Conservation (phyloP, 2,113 vertebrate genomes). For the Etheostoma cragini region DNA sequence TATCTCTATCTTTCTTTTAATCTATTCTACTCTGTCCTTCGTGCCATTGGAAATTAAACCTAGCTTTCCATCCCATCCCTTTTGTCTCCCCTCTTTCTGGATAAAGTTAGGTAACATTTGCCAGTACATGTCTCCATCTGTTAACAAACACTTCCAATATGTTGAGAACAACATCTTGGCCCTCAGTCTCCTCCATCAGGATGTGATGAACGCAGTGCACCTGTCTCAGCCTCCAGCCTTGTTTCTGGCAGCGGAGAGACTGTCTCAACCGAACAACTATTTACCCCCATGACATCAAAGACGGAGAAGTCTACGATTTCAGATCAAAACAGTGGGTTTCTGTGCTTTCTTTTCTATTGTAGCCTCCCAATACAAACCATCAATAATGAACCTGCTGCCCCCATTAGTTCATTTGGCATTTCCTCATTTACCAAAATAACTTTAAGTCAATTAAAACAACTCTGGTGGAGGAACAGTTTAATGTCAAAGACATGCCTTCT, state of each 20-base stretch:
- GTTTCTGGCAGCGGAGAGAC: conserved; percentile 69
- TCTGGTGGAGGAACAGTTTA: conserved; percentile 42
- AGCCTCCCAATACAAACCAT: conserved; percentile 47
- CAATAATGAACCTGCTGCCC: conserved; percentile 56
- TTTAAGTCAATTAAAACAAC: conserved; percentile 56
- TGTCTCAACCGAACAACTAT: conserved; percentile 70
- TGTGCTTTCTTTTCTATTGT: conserved; percentile 62
- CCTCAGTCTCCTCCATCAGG: conserved; percentile 65
- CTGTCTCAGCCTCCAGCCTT: conserved; percentile 76
- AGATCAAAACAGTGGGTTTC: conserved; percentile 60
- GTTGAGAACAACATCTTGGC: conserved; percentile 80
- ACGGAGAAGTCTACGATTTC: conserved; percentile 42
- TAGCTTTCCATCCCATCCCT: conserved; percentile 45
- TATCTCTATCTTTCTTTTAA: conserved; percentile 8
- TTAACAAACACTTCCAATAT: conserved; percentile 79
- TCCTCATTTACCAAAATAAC: conserved; percentile 58
- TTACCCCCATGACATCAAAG: conserved; percentile 67
- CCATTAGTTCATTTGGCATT: conserved; percentile 37
- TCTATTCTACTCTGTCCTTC: conserved; percentile 26
- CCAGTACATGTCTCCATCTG: conserved; percentile 78
- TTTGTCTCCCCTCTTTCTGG: conserved; percentile 49
- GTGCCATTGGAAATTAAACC: conserved; percentile 65
- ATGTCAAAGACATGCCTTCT: conserved; percentile 57
- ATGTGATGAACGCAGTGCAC: conserved; percentile 77
- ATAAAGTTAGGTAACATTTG: conserved; percentile 67